phyloP scores from a whole-genome alignment of 2,113 vertebrate species.

The Lagopus leucura region DNA sequence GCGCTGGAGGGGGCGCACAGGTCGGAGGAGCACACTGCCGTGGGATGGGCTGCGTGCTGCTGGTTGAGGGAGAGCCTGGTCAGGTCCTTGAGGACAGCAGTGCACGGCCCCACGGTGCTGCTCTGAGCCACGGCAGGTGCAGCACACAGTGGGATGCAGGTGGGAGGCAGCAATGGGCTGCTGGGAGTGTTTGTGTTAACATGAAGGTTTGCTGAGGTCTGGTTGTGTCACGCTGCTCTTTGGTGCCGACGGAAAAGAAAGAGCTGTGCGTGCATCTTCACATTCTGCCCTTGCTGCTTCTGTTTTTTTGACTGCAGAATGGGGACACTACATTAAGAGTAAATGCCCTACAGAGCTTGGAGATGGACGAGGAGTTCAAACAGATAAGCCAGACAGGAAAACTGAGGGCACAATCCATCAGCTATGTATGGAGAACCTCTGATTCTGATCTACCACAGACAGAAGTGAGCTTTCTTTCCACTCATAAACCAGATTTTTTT shows the following conservation, averaged over 20 bases:
- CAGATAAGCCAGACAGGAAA: background rate
- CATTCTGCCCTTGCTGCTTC: fast-evolving
- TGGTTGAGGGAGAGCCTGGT: background rate
- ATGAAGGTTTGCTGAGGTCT: background rate
- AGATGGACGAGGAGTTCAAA: fast-evolving
- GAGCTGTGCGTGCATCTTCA: fast-evolving
- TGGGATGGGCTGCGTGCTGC: fast-evolving
- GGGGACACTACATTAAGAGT: fast-evolving
- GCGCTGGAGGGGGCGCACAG: background rate
- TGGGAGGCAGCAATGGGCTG: background rate
- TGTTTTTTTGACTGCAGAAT: background rate
- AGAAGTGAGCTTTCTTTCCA: background rate
- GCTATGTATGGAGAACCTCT: background rate
- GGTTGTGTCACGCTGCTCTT: background rate
- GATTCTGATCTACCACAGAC: background rate
- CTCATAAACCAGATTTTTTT: background rate
- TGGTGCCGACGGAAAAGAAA: background rate
- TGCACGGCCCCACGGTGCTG: background rate
- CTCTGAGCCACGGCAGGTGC: background rate
- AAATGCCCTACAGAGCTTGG: fast-evolving
- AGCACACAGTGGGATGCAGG: background rate
- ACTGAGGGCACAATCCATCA: background rate
- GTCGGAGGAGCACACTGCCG: too few species aligned
- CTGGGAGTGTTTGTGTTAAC: background rate
- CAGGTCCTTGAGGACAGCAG: fast-evolving